phyloP scores from a whole-genome alignment of 2,113 vertebrate species.

The Microtus ochrogaster region DNA sequence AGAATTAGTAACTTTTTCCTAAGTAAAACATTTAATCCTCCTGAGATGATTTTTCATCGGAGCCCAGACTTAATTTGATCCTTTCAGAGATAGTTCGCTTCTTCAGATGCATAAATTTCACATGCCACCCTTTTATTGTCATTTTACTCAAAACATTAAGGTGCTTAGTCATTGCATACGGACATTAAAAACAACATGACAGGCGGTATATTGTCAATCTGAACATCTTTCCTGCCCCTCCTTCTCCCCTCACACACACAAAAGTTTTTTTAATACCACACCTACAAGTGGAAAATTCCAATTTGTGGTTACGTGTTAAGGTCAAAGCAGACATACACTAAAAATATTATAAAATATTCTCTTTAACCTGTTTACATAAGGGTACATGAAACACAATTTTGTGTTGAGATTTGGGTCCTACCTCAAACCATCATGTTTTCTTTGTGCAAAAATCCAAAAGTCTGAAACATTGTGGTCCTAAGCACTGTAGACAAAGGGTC shows the following conservation, averaged over 20 bases:
- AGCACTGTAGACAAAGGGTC: background rate
- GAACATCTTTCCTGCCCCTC: background rate
- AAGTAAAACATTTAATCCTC: constrained; percentile 21
- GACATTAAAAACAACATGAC: background rate
- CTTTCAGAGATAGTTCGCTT: constrained; percentile 36
- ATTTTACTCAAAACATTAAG: background rate
- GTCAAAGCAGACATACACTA: background rate
- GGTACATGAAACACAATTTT: background rate
- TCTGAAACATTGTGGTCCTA: background rate
- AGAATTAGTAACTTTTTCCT: constrained; percentile 47
- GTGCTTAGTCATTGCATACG: background rate
- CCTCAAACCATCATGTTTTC: background rate
- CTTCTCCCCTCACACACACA: background rate
- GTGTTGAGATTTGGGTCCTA: background rate
- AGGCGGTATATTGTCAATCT: background rate
- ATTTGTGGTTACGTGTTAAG: background rate
- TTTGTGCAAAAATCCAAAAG: background rate
- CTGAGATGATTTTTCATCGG: background rate
- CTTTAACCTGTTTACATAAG: background rate
- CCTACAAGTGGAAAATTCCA: background rate
- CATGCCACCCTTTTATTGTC: background rate
- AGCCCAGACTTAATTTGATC: background rate
- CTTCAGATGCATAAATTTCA: background rate
- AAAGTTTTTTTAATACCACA: background rate
- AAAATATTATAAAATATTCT: background rate